Evolutionary conservation across 2,797 vertebrate genomes (phyloP).

Genomic region (Danio jaintianensis): DNA sequence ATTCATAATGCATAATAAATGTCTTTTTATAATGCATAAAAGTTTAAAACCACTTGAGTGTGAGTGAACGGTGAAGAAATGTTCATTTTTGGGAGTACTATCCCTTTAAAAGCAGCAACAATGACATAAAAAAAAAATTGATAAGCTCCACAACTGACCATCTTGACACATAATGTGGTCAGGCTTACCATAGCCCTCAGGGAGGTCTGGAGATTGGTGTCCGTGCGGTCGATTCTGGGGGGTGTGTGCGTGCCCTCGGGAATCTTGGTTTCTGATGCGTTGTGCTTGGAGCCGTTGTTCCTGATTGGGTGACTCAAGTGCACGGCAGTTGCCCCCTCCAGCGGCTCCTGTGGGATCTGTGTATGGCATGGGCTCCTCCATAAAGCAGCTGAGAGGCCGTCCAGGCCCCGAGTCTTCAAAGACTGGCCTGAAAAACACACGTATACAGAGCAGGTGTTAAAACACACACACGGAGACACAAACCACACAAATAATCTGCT

Average conservation of each 20-base stretch:
- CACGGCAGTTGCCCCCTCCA: slow-evolving; percentile 88
- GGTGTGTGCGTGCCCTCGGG: slow-evolving; percentile 87
- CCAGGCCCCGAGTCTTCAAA: slow-evolving; percentile 89
- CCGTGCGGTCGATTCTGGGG: slow-evolving; percentile 94
- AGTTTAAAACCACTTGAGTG: too few relatives aligned
- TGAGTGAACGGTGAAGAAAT: too few relatives aligned
- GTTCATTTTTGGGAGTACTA: too few relatives aligned
- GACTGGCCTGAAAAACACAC: slow-evolving; percentile 74
- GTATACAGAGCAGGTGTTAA: not conserved
- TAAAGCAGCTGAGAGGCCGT: slow-evolving; percentile 89
- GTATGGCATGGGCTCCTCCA: slow-evolving; percentile 94
- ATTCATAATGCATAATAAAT: too few relatives aligned
- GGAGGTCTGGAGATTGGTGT: slow-evolving; percentile 94
- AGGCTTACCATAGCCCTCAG: slow-evolving; percentile 88
- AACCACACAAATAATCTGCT: not conserved
- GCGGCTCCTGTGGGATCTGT: slow-evolving; percentile 91
- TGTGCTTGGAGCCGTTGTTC: slow-evolving; percentile 90
- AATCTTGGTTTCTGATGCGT: slow-evolving; percentile 88
- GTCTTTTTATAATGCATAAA: too few relatives aligned
- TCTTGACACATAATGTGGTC: not conserved
- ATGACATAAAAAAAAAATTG: not conserved
- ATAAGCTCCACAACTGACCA: not conserved
- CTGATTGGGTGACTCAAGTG: slow-evolving; percentile 89
- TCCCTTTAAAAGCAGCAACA: not conserved
- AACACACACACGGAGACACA: not conserved